phyloP scores from a whole-genome alignment of 2,888 invertebrate genomes.

The Zaprionus lineosus region DNA sequence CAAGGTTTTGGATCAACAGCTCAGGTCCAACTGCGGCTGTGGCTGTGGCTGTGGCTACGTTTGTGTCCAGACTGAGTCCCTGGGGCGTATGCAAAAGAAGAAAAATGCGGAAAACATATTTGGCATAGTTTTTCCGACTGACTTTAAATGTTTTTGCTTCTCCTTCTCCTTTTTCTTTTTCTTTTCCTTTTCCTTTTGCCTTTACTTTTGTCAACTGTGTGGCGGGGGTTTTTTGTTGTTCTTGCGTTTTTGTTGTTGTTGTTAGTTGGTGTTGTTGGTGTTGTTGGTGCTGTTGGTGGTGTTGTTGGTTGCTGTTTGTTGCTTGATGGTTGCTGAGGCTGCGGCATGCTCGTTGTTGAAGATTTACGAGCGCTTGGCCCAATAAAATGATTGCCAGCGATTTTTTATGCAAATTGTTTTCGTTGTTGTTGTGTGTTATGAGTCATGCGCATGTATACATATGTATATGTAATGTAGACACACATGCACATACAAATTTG shows the following conservation, averaged over 20 bases:
- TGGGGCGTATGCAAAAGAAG: constrained; percentile 58
- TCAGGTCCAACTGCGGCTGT: constrained; percentile 6
- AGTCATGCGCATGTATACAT: neutral
- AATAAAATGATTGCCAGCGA: constrained; percentile 83
- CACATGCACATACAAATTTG: no score
- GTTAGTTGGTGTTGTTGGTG: constrained; percentile 11
- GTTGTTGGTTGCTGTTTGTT: constrained; percentile 8
- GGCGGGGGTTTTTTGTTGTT: constrained; percentile 15
- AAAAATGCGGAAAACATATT: constrained; percentile 77
- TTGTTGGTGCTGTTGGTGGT: constrained; percentile 10
- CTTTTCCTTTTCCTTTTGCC: neutral
- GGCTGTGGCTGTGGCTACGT: no score
- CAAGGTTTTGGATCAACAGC: neutral
- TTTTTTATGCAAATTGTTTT: constrained; percentile 82
- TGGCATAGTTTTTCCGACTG: constrained; percentile 66
- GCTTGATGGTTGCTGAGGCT: constrained; percentile 26
- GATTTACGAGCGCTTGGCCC: constrained; percentile 81
- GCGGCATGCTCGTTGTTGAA: constrained; percentile 61
- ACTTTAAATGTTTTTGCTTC: constrained; percentile 1
- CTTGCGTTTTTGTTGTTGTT: constrained; percentile 11
- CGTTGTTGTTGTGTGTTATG: constrained; percentile 12
- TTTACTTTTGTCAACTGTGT: constrained; percentile 49
- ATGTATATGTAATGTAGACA: constrained; percentile 8
- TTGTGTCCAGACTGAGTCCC: constrained; percentile 35
- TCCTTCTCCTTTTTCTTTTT: constrained; percentile 1